Conservation (phyloP, 2,113 vertebrate species). For the Chaetops frenatus region DNA sequence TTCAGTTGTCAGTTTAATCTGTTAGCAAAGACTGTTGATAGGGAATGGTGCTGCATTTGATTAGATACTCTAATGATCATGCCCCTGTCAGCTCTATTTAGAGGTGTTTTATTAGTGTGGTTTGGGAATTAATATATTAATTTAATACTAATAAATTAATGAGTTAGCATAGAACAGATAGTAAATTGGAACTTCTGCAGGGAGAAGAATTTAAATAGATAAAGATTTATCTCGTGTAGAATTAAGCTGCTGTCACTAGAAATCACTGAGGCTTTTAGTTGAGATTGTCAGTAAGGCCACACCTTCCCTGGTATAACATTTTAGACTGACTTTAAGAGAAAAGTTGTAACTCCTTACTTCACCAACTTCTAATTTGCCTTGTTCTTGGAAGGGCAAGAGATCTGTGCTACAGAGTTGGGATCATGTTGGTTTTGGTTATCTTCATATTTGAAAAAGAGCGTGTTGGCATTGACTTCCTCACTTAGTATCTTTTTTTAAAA, state of each 20-base stretch:
- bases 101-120: not conserved
- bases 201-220: not conserved
- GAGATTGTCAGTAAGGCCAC: not conserved
- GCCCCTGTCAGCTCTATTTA: not conserved
- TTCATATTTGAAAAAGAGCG: not conserved
- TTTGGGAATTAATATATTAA: not conserved
- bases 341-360: not conserved
- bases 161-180: not conserved
- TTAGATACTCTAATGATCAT: not conserved
- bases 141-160: not conserved
- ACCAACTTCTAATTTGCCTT: not conserved
- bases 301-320: not conserved
- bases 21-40: not conserved
- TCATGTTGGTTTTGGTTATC: not conserved
- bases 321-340: not conserved
- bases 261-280: not conserved
- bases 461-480: not conserved
- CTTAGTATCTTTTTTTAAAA: not conserved
- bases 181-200: not conserved
- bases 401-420: not conserved
- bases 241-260: not conserved
- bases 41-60: not conserved
- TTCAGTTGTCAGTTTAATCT: not conserved
- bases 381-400: not conserved
- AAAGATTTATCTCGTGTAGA: not conserved